Percentiles rank a stretch among this genome's conserved stretches.
phyloP scores from a whole-genome alignment of 2,113 vertebrate genomes.

The Lamprotornis superbus region DNA sequence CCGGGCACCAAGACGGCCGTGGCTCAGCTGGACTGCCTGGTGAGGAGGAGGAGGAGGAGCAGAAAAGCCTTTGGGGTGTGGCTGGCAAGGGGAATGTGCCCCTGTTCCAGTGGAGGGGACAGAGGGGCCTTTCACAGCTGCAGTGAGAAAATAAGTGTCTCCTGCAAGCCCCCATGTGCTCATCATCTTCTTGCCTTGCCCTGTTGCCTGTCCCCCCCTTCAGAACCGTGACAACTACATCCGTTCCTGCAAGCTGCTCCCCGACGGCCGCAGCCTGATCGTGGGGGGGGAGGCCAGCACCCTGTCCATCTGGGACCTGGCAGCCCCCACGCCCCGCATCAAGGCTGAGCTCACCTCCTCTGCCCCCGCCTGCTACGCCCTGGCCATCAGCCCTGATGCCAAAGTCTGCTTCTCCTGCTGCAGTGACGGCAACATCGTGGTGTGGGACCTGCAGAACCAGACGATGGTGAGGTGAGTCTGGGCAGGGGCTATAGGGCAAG shows the following conservation, averaged over 20 bases:
- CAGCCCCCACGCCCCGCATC: constrained; percentile 83
- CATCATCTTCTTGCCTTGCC: background rate
- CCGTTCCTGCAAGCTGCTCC: constrained; percentile 80
- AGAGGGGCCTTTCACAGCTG: background rate
- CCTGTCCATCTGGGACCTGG: constrained; percentile 80
- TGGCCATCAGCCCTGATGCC: constrained; percentile 87
- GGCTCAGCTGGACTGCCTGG: constrained; percentile 87
- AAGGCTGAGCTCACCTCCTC: constrained; percentile 86
- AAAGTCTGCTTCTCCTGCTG: constrained; percentile 91
- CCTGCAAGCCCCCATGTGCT: background rate
- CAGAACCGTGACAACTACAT: constrained; percentile 86
- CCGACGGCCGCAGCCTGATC: constrained; percentile 82
- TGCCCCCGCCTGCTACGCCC: constrained; percentile 84
- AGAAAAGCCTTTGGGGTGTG: background rate
- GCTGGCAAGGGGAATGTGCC: background rate
- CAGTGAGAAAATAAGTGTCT: background rate
- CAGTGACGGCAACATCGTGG: constrained; percentile 87
- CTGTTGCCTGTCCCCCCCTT: background rate
- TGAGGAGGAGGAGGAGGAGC: background rate
- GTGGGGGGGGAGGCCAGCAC: constrained; percentile 84
- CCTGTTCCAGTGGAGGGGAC: background rate
- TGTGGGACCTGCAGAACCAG: constrained; percentile 77
- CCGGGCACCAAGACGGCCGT: constrained; percentile 86
- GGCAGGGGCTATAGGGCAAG: no score
- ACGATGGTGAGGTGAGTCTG: constrained; percentile 71